phyloP scores from a whole-genome alignment of 2,888 invertebrate genomes.

The Drosophila macrospina region DNA sequence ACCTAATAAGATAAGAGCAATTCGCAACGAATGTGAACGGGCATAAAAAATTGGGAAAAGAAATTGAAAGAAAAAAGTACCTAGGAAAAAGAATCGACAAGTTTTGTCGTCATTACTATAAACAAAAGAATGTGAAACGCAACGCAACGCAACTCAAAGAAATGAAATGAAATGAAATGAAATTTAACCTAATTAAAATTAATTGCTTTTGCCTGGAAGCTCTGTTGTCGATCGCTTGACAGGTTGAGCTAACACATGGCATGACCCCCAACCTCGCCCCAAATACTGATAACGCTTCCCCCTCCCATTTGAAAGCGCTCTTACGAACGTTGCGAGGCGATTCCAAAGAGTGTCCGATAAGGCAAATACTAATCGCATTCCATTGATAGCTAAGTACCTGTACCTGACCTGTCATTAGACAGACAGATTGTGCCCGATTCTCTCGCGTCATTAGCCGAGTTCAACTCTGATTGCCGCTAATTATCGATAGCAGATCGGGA shows the following conservation, averaged over 20 bases:
- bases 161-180: not conserved
- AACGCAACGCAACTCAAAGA: no score
- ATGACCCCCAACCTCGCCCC: slow-evolving; percentile 25
- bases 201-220: slow-evolving; percentile 38
- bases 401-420: slow-evolving; percentile 9
- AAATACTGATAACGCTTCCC: not conserved
- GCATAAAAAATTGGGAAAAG: not conserved
- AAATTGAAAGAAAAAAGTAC: slow-evolving; percentile 6
- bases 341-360: slow-evolving; percentile 18
- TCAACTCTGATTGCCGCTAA: not conserved
- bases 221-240: slow-evolving; percentile 24
- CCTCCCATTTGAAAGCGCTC: no score
- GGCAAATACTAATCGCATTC: slow-evolving; percentile 12
- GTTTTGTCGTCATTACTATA: slow-evolving; percentile 15
- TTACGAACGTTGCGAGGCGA: not conserved
- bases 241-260: slow-evolving; percentile 35
- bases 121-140: slow-evolving; percentile 22
- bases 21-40: slow-evolving; percentile 33
- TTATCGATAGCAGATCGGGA: slow-evolving; percentile 1
- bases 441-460: slow-evolving; percentile 1
- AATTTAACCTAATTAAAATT: slow-evolving; percentile 54
- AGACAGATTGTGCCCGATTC: slow-evolving; percentile 5
- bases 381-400: slow-evolving; percentile 22
- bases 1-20: slow-evolving; percentile 61
- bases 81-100: not conserved